phyloP scores from a whole-genome alignment of 92 coral and sea anemone genomes.

The Porites lobata region DNA sequence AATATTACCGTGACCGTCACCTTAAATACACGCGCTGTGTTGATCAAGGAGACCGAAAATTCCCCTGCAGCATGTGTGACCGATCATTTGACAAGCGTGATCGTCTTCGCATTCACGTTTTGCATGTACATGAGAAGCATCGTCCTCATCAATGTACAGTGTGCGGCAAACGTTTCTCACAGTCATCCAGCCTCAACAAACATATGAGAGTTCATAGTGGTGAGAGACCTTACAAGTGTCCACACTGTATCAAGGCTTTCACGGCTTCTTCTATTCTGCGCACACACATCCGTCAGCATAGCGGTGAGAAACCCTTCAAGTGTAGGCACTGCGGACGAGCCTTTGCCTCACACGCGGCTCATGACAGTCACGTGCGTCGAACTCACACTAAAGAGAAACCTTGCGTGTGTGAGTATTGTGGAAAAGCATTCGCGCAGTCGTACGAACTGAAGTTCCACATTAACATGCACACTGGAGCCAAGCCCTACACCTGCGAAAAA shows the following conservation, averaged over 20 bases:
- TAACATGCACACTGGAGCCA: slow-evolving; percentile 99
- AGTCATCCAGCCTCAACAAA: slow-evolving; percentile 98
- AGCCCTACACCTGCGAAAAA: slow-evolving; percentile 98
- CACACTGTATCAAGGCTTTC: slow-evolving; percentile 93
- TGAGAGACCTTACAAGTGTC: slow-evolving; percentile 97
- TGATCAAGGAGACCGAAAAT: slow-evolving; percentile 98
- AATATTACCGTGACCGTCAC: slow-evolving; percentile 98
- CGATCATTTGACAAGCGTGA: slow-evolving; percentile 99
- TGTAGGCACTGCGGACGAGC: slow-evolving; percentile 98
- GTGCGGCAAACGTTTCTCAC: slow-evolving; percentile 95
- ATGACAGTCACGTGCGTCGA: slow-evolving; percentile 99
- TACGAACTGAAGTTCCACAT: slow-evolving; percentile 98
- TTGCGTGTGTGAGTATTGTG: slow-evolving; percentile 97
- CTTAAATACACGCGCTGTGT: slow-evolving; percentile 98
- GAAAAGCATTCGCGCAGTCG: slow-evolving; percentile 98
- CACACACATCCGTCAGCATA: slow-evolving; percentile 97
- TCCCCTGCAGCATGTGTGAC: slow-evolving; percentile 94
- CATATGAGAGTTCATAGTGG: slow-evolving; percentile 99
- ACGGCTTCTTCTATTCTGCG: slow-evolving; percentile 98
- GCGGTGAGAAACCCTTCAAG: slow-evolving; percentile 98
- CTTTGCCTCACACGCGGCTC: slow-evolving; percentile 99
- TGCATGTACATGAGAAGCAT: slow-evolving; percentile 98
- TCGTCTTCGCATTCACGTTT: slow-evolving; percentile 93
- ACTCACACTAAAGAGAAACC: slow-evolving; percentile 99
- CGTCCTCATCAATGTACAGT: slow-evolving; percentile 96